Percentiles rank a stretch among this genome's conserved stretches.
Conservation (phyloP, 2,888 invertebrate species). For the Drosophila acutilabella region DNA sequence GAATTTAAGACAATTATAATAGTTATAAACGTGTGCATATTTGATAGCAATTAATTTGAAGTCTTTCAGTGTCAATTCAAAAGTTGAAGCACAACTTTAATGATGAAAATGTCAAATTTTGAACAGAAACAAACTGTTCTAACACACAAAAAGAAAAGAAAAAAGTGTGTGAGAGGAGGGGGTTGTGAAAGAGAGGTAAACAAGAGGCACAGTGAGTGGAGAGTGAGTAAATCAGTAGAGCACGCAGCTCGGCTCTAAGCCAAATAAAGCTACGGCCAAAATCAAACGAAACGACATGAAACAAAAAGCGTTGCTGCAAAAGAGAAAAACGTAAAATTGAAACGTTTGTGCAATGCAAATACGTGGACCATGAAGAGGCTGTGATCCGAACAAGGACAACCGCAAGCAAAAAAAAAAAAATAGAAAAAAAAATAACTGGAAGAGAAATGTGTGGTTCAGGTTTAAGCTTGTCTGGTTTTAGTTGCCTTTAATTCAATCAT, state of each 20-base stretch:
- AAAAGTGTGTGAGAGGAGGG: neutral
- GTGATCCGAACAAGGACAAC: slow-evolving; percentile 6
- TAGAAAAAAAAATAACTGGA: neutral
- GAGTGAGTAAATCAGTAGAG: slow-evolving; percentile 5
- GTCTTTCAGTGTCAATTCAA: neutral
- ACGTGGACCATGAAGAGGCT: slow-evolving; percentile 11
- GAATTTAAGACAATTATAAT: slow-evolving; percentile 1
- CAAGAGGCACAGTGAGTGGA: neutral
- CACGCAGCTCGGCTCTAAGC: slow-evolving; percentile 49
- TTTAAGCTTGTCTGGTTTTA: slow-evolving; percentile 21
- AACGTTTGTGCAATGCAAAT: slow-evolving; percentile 49
- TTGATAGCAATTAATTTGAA: slow-evolving; percentile 18
- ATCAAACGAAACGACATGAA: slow-evolving; percentile 59
- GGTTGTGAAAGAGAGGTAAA: neutral
- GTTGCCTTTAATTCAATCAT: slow-evolving; percentile 55
- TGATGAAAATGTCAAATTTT: slow-evolving; percentile 14
- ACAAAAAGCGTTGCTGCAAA: slow-evolving; percentile 30
- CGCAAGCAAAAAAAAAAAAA: slow-evolving; percentile 8
- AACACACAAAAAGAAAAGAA: slow-evolving; percentile 6
- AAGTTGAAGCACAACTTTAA: slow-evolving; percentile 13
- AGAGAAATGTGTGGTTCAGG: slow-evolving; percentile 16
- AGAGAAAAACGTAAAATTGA: slow-evolving; percentile 30
- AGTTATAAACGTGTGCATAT: neutral
- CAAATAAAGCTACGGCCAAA: slow-evolving; percentile 66
- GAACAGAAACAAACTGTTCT: slow-evolving; percentile 33